Evolutionary conservation across 92 coral and sea anemone species (phyloP).

Genomic region (Epizoanthus scotinus): DNA sequence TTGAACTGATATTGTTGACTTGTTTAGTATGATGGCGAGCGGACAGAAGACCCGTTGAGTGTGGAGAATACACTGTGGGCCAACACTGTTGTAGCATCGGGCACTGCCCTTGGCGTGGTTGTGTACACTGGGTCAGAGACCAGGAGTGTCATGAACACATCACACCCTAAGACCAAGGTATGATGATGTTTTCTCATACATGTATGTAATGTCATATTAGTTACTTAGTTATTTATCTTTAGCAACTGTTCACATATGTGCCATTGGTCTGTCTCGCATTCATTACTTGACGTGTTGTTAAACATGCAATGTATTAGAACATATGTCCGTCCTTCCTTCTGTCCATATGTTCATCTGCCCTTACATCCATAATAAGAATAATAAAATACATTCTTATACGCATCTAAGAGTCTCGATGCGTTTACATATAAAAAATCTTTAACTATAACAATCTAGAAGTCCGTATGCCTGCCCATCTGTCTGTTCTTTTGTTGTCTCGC

Average conservation of each 20-base stretch:
- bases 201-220: background rate
- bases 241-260: background rate
- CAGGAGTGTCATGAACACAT: conserved; percentile 97
- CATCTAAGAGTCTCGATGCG: too few relatives aligned
- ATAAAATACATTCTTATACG: too few relatives aligned
- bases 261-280: background rate
- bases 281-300: background rate
- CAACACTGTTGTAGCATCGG: conserved; percentile 95
- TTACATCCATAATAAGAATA: too few relatives aligned
- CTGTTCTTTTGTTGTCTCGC: too few relatives aligned
- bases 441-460: too few relatives aligned
- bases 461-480: too few relatives aligned
- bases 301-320: background rate
- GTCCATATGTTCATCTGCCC: too few relatives aligned
- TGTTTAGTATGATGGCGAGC: conserved; percentile 84
- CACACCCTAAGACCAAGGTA: conserved; percentile 90
- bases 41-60: conserved; percentile 86
- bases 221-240: background rate
- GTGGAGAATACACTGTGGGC: conserved; percentile 98
- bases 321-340: background rate
- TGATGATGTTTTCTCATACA: background rate
- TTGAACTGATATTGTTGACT: background rate
- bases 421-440: too few relatives aligned
- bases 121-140: conserved; percentile 95
- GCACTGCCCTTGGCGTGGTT: conserved; percentile 94